Evolutionary conservation across 2,888 invertebrate species (phyloP).

Genomic region (Ligdia adustata): DNA sequence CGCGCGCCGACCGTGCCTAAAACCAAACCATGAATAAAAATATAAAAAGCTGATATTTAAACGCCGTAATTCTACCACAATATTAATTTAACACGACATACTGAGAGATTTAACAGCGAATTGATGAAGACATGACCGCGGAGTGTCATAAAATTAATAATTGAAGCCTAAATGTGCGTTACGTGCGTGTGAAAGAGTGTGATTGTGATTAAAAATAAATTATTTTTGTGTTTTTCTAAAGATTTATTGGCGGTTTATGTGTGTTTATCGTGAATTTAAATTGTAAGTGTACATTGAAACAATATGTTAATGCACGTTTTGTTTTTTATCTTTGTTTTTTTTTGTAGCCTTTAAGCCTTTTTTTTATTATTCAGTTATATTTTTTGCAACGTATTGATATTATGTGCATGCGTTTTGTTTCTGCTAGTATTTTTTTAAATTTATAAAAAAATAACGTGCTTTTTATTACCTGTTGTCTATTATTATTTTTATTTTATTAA

Average conservation of each 20-base stretch:
- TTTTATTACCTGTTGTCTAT: too few relatives aligned
- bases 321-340: background rate
- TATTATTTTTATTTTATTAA: too few relatives aligned
- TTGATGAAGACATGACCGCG: background rate
- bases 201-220: constrained; percentile 21
- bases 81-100: background rate
- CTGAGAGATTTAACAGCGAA: background rate
- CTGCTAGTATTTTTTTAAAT: too few relatives aligned
- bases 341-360: too few relatives aligned
- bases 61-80: background rate
- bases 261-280: constrained; percentile 3
- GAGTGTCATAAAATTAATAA: constrained; percentile 18
- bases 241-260: constrained; percentile 3
- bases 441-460: too few relatives aligned
- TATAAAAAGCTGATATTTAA: constrained; percentile 16
- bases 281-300: constrained; percentile 10
- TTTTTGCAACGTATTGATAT: too few relatives aligned
- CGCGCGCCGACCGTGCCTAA: constrained; percentile 21
- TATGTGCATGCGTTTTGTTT: too few relatives aligned
- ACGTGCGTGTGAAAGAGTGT: constrained; percentile 15
- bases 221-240: constrained; percentile 4
- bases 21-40: constrained; percentile 42
- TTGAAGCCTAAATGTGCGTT: constrained; percentile 17
- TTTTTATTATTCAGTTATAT: too few relatives aligned
- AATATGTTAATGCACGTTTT: too few relatives aligned